A percentile compares a stretch with the other conserved stretches of the same genome.
Conservation (phyloP, 2,797 vertebrate species). For the Sebastes umbrosus region DNA sequence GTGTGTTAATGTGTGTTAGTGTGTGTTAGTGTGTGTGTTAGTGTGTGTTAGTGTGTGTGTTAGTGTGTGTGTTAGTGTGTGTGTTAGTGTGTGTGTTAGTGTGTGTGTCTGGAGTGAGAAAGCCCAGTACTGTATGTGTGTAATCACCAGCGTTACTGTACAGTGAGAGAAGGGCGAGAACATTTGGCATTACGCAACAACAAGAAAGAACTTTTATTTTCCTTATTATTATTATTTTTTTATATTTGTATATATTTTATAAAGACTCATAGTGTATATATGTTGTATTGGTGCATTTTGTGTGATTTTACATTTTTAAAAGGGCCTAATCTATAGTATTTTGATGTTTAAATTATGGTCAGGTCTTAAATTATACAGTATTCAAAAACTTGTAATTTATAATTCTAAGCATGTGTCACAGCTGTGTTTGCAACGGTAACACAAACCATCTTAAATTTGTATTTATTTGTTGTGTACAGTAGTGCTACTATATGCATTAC, state of each 20-base stretch:
- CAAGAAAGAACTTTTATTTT: not conserved
- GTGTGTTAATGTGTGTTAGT: not conserved
- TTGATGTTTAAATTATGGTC: too few species aligned
- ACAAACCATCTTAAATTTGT: too few species aligned
- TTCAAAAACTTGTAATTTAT: not conserved
- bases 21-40: not conserved
- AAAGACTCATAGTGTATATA: not conserved
- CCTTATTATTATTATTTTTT: not conserved
- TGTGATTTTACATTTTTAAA: not conserved
- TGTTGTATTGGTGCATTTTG: not conserved
- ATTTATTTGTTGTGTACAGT: too few species aligned
- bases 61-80: not conserved
- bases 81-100: not conserved
- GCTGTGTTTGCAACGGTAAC: not conserved
- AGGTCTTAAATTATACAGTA: too few species aligned
- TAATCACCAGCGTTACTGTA: not conserved
- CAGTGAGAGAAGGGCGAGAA: not conserved
- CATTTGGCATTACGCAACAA: not conserved
- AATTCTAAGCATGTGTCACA: not conserved
- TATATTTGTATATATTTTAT: not conserved
- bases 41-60: not conserved
- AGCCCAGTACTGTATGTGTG: not conserved
- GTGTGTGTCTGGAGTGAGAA: not conserved
- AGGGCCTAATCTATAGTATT: not conserved
- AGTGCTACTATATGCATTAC: not conserved